These are phyloP conservation scores for Torymus aiolomorphi DNA, from an alignment of 2,888 invertebrate species.

Conservation along the genomic window DNA sequence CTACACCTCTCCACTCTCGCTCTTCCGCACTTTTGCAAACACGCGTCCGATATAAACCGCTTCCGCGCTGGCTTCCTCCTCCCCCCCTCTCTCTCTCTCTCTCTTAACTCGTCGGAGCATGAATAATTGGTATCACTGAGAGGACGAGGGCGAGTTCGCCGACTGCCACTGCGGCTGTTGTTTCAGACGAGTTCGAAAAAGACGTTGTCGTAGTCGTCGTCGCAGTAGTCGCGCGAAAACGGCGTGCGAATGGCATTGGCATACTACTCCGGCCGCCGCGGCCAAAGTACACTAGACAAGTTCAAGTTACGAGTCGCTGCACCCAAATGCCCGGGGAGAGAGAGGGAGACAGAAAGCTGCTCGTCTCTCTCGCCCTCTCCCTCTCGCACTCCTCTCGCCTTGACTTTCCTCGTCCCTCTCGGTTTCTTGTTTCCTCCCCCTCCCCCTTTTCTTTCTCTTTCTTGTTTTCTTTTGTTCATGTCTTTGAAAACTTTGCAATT, in stretches of 20 bases:
- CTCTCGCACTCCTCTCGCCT: constrained; percentile 7
- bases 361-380: background rate
- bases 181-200: constrained; percentile 40
- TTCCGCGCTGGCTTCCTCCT: background rate
- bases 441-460: background rate
- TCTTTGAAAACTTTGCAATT: constrained; percentile 39
- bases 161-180: constrained; percentile 35
- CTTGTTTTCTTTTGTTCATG: constrained; percentile 13
- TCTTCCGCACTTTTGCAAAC: constrained; percentile 27
- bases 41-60: background rate
- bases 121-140: constrained; percentile 45
- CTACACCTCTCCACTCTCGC: background rate
- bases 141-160: constrained; percentile 3
- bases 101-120: constrained; percentile 26
- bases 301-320: constrained; percentile 55
- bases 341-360: background rate
- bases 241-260: constrained; percentile 54
- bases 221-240: constrained; percentile 18
- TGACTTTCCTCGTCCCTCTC: background rate
- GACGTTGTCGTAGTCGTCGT: background rate
- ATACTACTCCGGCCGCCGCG: constrained; percentile 36
- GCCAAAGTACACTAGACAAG: constrained; percentile 56
- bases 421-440: constrained; percentile 7
- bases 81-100: background rate
- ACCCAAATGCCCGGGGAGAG: constrained; percentile 28